A percentile compares a stretch with the other conserved stretches of the same genome.
Conservation (phyloP, 2,888 invertebrate genomes). For the Alviniconcha strummeri region DNA sequence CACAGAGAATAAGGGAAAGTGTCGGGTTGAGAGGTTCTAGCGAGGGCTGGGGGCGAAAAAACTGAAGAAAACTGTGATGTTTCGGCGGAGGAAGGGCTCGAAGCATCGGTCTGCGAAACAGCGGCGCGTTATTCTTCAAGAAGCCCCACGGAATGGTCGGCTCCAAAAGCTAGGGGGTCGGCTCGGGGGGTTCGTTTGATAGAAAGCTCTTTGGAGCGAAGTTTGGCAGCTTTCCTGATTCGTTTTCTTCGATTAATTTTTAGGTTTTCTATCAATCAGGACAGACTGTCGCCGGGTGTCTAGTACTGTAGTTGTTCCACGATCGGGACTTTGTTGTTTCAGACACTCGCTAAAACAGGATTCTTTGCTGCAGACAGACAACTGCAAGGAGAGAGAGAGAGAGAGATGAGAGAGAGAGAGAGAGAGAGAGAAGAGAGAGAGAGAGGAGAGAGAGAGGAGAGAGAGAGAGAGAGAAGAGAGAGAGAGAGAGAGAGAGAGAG, state of each 20-base stretch:
- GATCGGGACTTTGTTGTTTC: too few species aligned
- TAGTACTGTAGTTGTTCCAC: too few species aligned
- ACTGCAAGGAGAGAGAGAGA: too few species aligned
- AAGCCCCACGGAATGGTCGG: background rate
- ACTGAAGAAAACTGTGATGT: too few species aligned
- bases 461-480: too few species aligned
- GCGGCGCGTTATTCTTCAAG: conserved; percentile 6
- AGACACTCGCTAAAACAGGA: background rate
- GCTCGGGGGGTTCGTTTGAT: conserved; percentile 15
- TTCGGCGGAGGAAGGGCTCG: too few species aligned
- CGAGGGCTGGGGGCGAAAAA: too few species aligned
- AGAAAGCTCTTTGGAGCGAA: conserved; percentile 23
- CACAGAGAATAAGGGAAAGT: conserved; percentile 13
- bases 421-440: too few species aligned
- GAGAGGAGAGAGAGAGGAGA: too few species aligned
- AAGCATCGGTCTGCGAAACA: background rate
- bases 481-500: too few species aligned
- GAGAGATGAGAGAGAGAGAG: too few species aligned
- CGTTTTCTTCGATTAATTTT: conserved; percentile 26
- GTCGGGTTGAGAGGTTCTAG: background rate
- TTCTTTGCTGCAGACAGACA: background rate
- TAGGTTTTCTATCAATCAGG: conserved; percentile 16
- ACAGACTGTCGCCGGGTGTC: too few species aligned
- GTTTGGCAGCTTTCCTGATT: conserved; percentile 27
- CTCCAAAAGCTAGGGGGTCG: conserved; percentile 7